These are phyloP conservation scores for Belgica antarctica DNA, from an alignment of 2,888 invertebrate species.

Conservation along the genomic window DNA sequence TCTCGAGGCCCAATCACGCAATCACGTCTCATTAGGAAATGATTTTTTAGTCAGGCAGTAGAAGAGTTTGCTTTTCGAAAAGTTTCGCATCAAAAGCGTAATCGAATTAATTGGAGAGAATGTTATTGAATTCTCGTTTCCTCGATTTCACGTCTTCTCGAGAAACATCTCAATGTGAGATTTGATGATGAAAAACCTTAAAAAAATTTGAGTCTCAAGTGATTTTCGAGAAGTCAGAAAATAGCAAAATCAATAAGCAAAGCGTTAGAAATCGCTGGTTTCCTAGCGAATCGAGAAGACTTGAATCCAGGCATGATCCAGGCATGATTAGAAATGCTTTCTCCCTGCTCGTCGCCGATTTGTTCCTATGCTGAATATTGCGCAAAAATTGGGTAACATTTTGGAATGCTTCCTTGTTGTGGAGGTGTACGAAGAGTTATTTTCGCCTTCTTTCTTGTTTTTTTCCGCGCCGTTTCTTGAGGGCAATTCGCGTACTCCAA, in stretches of 20 bases:
- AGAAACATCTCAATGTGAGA: too few species aligned
- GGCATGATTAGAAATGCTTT: not conserved
- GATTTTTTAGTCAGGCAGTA: too few species aligned
- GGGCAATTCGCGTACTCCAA: too few species aligned
- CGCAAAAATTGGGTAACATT: constrained; percentile 11
- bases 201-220: constrained; percentile 15
- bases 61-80: not conserved
- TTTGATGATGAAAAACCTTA: too few species aligned
- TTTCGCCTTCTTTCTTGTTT: not conserved
- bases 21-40: not conserved
- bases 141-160: not conserved
- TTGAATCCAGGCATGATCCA: not conserved
- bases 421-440: constrained; percentile 1
- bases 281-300: too few species aligned
- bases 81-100: too few species aligned
- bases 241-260: too few species aligned
- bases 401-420: too few species aligned
- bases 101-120: not conserved
- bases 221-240: not conserved
- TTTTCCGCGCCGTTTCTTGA: not conserved
- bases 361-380: not conserved
- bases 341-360: not conserved
- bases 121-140: not conserved
- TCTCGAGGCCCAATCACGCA: not conserved
- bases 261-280: too few species aligned